phyloP scores from a whole-genome alignment of 2,797 vertebrate species.

The Scomberomorus guttatus region DNA sequence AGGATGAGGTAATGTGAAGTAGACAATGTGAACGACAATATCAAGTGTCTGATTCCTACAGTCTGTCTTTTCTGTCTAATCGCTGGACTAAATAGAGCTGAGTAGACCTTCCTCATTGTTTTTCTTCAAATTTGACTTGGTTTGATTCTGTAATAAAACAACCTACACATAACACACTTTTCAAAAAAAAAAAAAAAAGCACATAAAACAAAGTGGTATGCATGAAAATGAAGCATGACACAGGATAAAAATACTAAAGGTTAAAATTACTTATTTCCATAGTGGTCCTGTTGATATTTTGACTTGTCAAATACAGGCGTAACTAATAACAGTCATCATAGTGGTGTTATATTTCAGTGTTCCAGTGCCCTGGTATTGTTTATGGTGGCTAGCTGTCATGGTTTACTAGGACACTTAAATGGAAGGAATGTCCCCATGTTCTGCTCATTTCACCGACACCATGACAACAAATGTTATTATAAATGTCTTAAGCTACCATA shows the following conservation, averaged over 20 bases:
- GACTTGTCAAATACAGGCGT: neutral
- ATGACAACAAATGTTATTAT: neutral
- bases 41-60: neutral
- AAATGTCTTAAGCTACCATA: no score
- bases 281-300: neutral
- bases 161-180: no score
- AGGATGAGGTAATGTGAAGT: neutral
- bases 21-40: neutral
- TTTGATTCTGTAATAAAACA: no score
- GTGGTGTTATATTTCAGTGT: neutral
- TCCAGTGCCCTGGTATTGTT: neutral
- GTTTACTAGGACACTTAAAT: neutral
- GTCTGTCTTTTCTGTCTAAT: neutral
- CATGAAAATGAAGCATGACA: neutral
- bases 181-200: no score
- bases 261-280: neutral
- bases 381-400: no score
- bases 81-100: no score
- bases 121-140: no score
- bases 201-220: neutral
- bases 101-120: neutral
- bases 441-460: neutral
- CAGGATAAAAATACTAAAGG: neutral
- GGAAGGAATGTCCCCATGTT: neutral
- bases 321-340: neutral